Percentiles rank a stretch among this genome's conserved stretches.
phyloP scores from a whole-genome alignment of 2,888 invertebrate genomes.

The Exocentrus adspersus region DNA sequence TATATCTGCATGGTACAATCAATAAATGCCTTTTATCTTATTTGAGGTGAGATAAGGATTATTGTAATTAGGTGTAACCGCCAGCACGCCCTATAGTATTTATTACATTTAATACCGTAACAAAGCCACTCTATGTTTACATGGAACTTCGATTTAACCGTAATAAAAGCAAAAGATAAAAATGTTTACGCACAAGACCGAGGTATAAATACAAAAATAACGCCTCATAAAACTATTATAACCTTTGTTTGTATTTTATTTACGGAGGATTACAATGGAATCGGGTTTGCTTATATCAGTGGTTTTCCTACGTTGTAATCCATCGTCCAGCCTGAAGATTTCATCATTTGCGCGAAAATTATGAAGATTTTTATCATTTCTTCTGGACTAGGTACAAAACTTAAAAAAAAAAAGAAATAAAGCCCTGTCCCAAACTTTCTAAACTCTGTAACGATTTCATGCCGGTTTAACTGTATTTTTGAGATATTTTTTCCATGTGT shows the following conservation, averaged over 20 bases:
- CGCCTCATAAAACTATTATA: conserved; percentile 12
- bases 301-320: neutral
- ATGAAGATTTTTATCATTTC: too few relatives aligned
- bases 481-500: too few relatives aligned
- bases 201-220: conserved; percentile 13
- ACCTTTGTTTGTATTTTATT: neutral
- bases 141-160: conserved; percentile 4
- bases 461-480: too few relatives aligned
- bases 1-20: too few relatives aligned
- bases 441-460: too few relatives aligned
- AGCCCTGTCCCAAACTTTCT: too few relatives aligned
- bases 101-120: neutral
- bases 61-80: neutral
- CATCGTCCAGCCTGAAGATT: too few relatives aligned
- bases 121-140: conserved; percentile 5
- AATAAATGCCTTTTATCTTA: conserved; percentile 11
- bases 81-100: neutral
- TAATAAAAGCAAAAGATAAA: conserved; percentile 2
- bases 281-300: neutral
- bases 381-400: too few relatives aligned
- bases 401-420: too few relatives aligned
- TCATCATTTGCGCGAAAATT: too few relatives aligned
- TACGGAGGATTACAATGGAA: neutral
- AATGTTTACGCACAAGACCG: neutral
- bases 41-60: conserved; percentile 1